These are phyloP conservation scores for Girardinichthys multiradiatus DNA, from an alignment of 2,113 vertebrate species.

Conservation along the genomic window DNA sequence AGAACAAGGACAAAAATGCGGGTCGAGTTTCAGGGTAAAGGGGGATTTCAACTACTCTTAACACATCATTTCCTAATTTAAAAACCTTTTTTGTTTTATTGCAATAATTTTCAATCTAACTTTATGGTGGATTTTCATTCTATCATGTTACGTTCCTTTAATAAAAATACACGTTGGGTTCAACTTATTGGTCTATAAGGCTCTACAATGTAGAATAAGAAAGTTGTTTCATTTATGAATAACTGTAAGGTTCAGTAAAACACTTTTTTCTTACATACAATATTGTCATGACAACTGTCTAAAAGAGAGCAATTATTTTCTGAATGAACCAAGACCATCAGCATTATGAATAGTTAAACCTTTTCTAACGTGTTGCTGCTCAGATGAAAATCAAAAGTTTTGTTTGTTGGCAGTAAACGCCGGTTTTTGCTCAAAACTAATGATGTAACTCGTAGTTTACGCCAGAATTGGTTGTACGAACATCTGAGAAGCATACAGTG, in stretches of 20 bases:
- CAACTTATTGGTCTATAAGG: neutral
- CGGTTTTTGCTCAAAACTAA: constrained; percentile 8
- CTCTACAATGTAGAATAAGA: neutral
- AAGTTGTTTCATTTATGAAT: neutral
- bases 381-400: constrained; percentile 6
- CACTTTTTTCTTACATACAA: neutral
- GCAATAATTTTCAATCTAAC: neutral
- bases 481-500: neutral
- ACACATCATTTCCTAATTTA: neutral
- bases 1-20: constrained; percentile 83
- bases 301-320: constrained; percentile 55
- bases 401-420: constrained; percentile 38
- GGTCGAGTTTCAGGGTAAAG: constrained; percentile 60
- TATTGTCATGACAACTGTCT: constrained; percentile 4
- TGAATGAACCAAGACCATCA: constrained; percentile 50
- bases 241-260: neutral
- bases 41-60: neutral
- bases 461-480: constrained; percentile 4
- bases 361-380: constrained; percentile 33
- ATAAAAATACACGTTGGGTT: neutral
- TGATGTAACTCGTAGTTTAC: neutral
- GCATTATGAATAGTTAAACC: constrained; percentile 49
- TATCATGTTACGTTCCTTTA: neutral
- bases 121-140: neutral
- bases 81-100: neutral